Percentiles rank a stretch among this genome's conserved stretches.
Evolutionary conservation across 2,113 vertebrate genomes (phyloP).

Genomic region (Alaudala cheleensis): DNA sequence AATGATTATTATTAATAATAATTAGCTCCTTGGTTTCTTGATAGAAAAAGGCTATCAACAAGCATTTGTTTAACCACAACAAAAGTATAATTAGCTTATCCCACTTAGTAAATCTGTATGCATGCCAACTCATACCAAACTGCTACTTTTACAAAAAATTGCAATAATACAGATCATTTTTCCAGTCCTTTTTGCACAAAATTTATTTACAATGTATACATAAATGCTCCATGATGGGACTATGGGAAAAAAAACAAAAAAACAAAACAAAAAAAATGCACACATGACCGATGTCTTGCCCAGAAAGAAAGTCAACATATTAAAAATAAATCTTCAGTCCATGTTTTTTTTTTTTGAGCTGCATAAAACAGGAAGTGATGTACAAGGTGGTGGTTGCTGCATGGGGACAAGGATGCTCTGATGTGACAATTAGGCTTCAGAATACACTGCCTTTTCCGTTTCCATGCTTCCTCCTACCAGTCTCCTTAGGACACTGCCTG

Average conservation of each 20-base stretch:
- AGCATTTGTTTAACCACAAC: slow-evolving; percentile 88
- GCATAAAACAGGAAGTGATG: slow-evolving; percentile 85
- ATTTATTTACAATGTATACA: slow-evolving; percentile 98
- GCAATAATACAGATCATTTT: slow-evolving; percentile 88
- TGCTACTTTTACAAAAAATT: slow-evolving; percentile 87
- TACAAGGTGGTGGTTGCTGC: slow-evolving; percentile 78
- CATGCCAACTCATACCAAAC: slow-evolving; percentile 89
- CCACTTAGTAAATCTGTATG: slow-evolving; percentile 87
- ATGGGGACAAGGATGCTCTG: slow-evolving; percentile 85
- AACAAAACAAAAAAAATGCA: slow-evolving; percentile 76
- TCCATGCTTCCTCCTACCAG: slow-evolving; percentile 88
- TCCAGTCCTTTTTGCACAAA: slow-evolving; percentile 95
- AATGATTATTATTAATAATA: slow-evolving; percentile 83
- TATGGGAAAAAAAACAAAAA: slow-evolving; percentile 72
- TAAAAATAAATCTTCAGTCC: slow-evolving; percentile 87
- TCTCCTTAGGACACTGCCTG: slow-evolving; percentile 89
- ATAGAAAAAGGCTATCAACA: slow-evolving; percentile 88
- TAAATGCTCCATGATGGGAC: slow-evolving; percentile 93
- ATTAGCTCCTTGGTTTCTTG: slow-evolving; percentile 82
- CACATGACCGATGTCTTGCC: slow-evolving; percentile 82
- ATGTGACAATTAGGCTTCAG: slow-evolving; percentile 85
- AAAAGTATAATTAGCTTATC: slow-evolving; percentile 88
- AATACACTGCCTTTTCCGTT: slow-evolving; percentile 84
- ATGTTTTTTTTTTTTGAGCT: slow-evolving; percentile 78
- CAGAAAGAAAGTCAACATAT: slow-evolving; percentile 90